Evolutionary conservation across 2,888 invertebrate genomes (phyloP), one percentile per base, ranked within the genome.

Genomic region (Melanchra persicariae): DNA sequence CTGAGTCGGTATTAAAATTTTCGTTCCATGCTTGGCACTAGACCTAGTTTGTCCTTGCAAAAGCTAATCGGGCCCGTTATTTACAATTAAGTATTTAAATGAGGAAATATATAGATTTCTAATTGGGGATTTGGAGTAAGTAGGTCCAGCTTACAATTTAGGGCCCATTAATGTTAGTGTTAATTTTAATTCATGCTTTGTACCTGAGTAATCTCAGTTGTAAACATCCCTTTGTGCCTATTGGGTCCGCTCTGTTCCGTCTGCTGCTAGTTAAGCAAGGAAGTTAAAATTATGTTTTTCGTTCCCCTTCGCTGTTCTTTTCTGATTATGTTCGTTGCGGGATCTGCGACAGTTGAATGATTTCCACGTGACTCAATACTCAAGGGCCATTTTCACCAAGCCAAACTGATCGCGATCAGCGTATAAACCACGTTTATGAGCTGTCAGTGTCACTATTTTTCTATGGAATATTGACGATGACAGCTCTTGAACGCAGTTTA

Each of bases 81-180:
- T 54, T 19, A 54, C 10, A 54, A 54, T 54, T 34, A 54, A n/a
- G 26, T 52, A 9, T 26, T 19, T 52, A 52, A 52, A 52, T 26
- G 26, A 52, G 52, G 54, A 54, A 30, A 54, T 54, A 54, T 54
- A 30, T 54, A 34, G 30, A 54, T 54, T 30, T 10, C 54, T 54
- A 54, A 54, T n/a, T 54, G 54, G 34, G 30, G 19, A 19, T 54
- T 54, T 19, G 5, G 9, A 30, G 26, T 19, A 19, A 54, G 30
- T 52, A 19, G 52, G 19, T 54, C 19, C 19, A n/a, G 54, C 19
- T n/a, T 7, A 54, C 30, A 30, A 30, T 54, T 30, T 30, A 54
- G 34, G 54, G 30, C 30, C 54, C 30, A 54, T 30, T 54, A 30
- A 30, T 54, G 34, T n/a, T 54, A n/a, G 30, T n/a, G 19, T 54